Base-by-base conservation (phyloP, 2,113 vertebrate species). In the Probosciger aterrimus region DNA sequence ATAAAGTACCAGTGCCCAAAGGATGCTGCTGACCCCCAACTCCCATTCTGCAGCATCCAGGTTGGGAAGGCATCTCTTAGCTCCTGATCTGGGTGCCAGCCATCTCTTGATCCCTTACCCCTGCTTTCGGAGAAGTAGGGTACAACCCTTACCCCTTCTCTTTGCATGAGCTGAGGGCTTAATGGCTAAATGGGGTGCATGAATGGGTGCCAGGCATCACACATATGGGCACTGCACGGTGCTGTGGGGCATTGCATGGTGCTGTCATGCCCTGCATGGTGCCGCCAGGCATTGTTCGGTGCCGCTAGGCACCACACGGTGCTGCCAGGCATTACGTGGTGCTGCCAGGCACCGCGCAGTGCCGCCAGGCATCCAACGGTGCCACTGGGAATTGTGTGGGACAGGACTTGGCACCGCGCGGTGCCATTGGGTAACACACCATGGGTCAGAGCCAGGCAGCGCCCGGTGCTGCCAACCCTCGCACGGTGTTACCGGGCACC, bases 321-420 rank as follows among this genome's bases (percentile, higher is more conserved):
- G 33, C 27, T 3, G 1, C 4, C 0, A 2, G 12, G 15, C 73
- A 47, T 0, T 3, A 7, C 15, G 24, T 0, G 11, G 18, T 2
- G 31, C 41, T 4, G 1, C 3, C 1, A 33, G 86, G 43, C 62
- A 47, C 4, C 10, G 1, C 2, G 2, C 0, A 10, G 44, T 6
- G 25, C 44, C 12, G 22, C 22, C 18, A 22, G 49, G 71, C 57
- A 59, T 59, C 57, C 57, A 35, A 11, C 0, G 23, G 44, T 24
- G 28, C 44, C 62, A 50, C 41, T 1, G 20, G 74, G 50, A 59
- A 55, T 2, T 11, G 20, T 35, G 59, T 60, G 59, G 59, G 59
- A 60, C n/a, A 60, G 33, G n/a, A 25, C 59, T 62, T 27, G 39
- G 53, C 64, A 35, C 1, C 1, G 8, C 16, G 10, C 6, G 8